Conservation (phyloP, 2,888 invertebrate genomes). For the Saturnia japonica region DNA sequence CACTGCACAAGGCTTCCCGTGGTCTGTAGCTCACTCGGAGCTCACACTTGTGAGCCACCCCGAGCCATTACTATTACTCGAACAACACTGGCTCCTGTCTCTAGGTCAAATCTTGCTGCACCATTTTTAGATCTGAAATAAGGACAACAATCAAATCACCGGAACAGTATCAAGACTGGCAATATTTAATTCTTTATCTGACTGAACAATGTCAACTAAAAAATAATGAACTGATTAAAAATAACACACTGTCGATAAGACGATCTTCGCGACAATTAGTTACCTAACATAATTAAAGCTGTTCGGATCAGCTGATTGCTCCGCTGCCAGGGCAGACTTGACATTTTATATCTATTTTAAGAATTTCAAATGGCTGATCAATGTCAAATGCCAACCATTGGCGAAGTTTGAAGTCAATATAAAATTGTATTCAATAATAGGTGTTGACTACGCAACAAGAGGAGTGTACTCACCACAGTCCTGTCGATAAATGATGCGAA, state of each 20-base stretch:
- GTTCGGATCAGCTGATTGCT: constrained; percentile 77
- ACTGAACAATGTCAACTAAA: constrained; percentile 55
- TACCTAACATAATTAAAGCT: constrained; percentile 75
- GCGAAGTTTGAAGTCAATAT: constrained; percentile 37
- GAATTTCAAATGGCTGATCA: constrained; percentile 77
- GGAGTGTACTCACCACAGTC: constrained; percentile 75
- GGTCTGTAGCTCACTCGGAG: constrained; percentile 57
- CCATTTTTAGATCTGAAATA: constrained; percentile 80
- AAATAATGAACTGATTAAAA: constrained; percentile 52
- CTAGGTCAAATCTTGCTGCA: constrained; percentile 82
- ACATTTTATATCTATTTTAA: constrained; percentile 80
- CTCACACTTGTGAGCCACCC: constrained; percentile 69
- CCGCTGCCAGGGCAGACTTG: constrained; percentile 76
- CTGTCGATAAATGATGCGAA: constrained; percentile 78
- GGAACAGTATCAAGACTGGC: constrained; percentile 47
- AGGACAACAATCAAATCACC: constrained; percentile 55
- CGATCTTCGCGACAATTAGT: constrained; percentile 56
- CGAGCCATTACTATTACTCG: constrained; percentile 61
- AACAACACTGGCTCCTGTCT: constrained; percentile 48
- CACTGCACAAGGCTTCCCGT: constrained; percentile 65
- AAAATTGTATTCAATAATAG: constrained; percentile 23
- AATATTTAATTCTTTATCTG: constrained; percentile 48
- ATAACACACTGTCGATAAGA: constrained; percentile 47
- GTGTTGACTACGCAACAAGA: constrained; percentile 31
- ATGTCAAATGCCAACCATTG: constrained; percentile 71